Conservation (phyloP, 2,113 vertebrate species). For the Cebus imitator region DNA sequence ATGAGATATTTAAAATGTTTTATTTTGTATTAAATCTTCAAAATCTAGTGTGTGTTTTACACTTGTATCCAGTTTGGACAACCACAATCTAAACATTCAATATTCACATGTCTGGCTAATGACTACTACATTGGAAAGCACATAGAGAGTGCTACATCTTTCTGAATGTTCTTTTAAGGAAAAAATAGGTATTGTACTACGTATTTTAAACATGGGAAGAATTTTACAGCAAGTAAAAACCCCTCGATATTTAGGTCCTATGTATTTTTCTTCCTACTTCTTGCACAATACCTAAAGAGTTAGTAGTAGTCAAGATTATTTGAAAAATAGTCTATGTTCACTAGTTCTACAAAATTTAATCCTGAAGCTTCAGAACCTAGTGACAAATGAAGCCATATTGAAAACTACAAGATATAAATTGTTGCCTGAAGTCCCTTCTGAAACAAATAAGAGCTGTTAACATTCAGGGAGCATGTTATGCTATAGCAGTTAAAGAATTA, state of each 20-base stretch:
- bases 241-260: not conserved
- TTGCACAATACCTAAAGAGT: not conserved
- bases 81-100: not conserved
- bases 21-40: conserved; percentile 1
- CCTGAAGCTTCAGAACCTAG: not conserved
- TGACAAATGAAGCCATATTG: not conserved
- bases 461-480: not conserved
- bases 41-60: not conserved
- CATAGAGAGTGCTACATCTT: not conserved
- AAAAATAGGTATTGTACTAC: not conserved
- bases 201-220: conserved; percentile 29
- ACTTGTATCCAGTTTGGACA: not conserved
- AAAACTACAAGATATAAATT: conserved; percentile 7
- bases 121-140: not conserved
- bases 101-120: not conserved
- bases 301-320: not conserved
- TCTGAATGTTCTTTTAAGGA: not conserved
- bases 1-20: not conserved
- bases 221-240: not conserved
- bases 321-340: not conserved
- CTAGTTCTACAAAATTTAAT: conserved; percentile 8
- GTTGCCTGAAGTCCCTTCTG: not conserved
- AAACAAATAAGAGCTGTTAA: not conserved
- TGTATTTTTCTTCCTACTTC: not conserved
- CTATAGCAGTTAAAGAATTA: not conserved